Percentiles rank a stretch among this genome's conserved stretches.
phyloP scores from a whole-genome alignment of 2,888 invertebrate species.

The Tubulanus polymorphus region DNA sequence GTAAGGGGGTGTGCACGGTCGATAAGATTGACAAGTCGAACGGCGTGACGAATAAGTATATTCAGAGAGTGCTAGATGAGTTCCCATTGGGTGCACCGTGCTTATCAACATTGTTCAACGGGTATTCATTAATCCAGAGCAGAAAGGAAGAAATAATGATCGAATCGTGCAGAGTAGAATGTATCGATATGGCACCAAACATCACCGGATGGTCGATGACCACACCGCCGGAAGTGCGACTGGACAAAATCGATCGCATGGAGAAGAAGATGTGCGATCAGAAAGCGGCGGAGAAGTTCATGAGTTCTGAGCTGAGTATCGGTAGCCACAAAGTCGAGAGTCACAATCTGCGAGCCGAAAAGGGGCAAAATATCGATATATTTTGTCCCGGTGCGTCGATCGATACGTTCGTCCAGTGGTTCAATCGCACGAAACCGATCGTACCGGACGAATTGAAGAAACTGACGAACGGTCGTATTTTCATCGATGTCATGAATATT shows the following conservation, averaged over 20 bases:
- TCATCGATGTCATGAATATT: slow-evolving; percentile 60
- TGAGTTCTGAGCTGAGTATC: too few species aligned
- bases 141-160: slow-evolving; percentile 60
- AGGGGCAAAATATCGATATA: slow-evolving; percentile 30
- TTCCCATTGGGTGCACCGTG: slow-evolving; percentile 61
- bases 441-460: slow-evolving; percentile 56
- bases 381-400: slow-evolving; percentile 31
- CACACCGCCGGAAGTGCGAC: slow-evolving; percentile 56
- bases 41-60: slow-evolving; percentile 28
- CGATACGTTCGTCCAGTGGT: slow-evolving; percentile 24
- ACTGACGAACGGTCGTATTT: slow-evolving; percentile 60
- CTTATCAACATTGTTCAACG: slow-evolving; percentile 54
- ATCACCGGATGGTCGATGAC: slow-evolving; percentile 52
- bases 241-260: slow-evolving; percentile 61
- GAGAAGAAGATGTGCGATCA: slow-evolving; percentile 27
- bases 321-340: slow-evolving; percentile 32
- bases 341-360: slow-evolving; percentile 32
- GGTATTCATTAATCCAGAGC: slow-evolving; percentile 48
- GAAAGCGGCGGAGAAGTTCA: slow-evolving; percentile 17
- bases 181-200: too few species aligned
- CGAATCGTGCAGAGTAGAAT: slow-evolving; percentile 54
- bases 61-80: slow-evolving; percentile 25
- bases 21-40: slow-evolving; percentile 25
- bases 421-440: slow-evolving; percentile 45
- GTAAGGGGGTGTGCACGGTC: slow-evolving; percentile 63